These are phyloP conservation scores for Acrossocheilus fasciatus DNA, from an alignment of 2,797 vertebrate species.

Conservation along the genomic window DNA sequence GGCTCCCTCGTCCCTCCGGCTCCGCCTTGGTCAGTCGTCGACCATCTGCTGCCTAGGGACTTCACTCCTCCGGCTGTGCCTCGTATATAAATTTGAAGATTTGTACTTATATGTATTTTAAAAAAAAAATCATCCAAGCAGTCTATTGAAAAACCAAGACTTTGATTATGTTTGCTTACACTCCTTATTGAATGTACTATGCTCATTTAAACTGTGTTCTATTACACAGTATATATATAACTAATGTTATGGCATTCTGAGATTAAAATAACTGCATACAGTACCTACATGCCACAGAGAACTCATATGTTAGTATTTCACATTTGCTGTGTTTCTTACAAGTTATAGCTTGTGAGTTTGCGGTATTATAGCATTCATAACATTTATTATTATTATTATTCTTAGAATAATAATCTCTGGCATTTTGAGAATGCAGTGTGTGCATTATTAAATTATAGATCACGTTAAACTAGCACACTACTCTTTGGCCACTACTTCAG, in stretches of 20 bases:
- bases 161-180: background rate
- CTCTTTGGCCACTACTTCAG: constrained; percentile 11
- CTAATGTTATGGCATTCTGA: background rate
- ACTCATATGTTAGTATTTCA: background rate
- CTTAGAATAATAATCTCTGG: background rate
- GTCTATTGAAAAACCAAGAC: background rate
- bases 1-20: too few species aligned
- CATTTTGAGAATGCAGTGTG: background rate
- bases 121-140: background rate
- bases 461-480: background rate
- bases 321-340: background rate
- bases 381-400: background rate
- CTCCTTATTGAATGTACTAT: background rate
- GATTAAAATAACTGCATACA: background rate
- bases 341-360: background rate
- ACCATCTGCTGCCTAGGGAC: too few species aligned
- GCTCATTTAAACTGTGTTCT: background rate
- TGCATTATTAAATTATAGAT: constrained; percentile 5
- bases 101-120: background rate
- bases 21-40: too few species aligned
- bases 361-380: background rate
- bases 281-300: background rate
- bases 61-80: too few species aligned
- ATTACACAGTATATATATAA: background rate
- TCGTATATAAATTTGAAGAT: background rate